A percentile compares a stretch with the other conserved stretches of the same genome.
phyloP scores from a whole-genome alignment of 2,797 vertebrate genomes.

The Eidolon dupreanum region DNA sequence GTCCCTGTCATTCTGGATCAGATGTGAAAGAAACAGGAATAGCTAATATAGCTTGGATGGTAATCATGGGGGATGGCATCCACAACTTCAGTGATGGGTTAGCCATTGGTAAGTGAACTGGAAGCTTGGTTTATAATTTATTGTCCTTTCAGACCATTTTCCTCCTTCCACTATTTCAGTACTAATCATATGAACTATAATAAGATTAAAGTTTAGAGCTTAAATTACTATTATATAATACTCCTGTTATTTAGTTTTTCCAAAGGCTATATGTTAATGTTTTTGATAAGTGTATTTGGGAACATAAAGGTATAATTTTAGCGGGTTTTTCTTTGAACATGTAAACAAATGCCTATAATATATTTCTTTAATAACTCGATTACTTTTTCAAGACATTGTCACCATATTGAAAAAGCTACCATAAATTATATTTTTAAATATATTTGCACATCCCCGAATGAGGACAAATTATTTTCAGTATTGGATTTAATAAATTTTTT shows the following conservation, averaged over 20 bases:
- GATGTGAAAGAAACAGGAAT: conserved; percentile 98
- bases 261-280: background rate
- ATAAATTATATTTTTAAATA: background rate
- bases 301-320: background rate
- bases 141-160: background rate
- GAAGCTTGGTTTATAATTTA: too few species aligned
- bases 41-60: conserved; percentile 99
- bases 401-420: background rate
- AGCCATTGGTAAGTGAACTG: conserved; percentile 92
- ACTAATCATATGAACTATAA: background rate
- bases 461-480: conserved; percentile 9
- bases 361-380: background rate
- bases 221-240: background rate
- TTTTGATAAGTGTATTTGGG: background rate
- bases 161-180: background rate
- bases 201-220: background rate
- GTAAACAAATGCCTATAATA: background rate
- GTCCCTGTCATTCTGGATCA: conserved; percentile 97
- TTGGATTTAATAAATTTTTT: background rate
- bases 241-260: background rate
- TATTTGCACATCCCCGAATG: background rate
- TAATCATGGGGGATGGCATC: conserved; percentile 99
- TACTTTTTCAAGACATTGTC: background rate
- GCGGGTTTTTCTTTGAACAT: background rate
- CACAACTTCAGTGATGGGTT: conserved; percentile 99